These are phyloP conservation scores for Aquatica leii DNA, from an alignment of 2,888 invertebrate genomes.

Conservation along the genomic window DNA sequence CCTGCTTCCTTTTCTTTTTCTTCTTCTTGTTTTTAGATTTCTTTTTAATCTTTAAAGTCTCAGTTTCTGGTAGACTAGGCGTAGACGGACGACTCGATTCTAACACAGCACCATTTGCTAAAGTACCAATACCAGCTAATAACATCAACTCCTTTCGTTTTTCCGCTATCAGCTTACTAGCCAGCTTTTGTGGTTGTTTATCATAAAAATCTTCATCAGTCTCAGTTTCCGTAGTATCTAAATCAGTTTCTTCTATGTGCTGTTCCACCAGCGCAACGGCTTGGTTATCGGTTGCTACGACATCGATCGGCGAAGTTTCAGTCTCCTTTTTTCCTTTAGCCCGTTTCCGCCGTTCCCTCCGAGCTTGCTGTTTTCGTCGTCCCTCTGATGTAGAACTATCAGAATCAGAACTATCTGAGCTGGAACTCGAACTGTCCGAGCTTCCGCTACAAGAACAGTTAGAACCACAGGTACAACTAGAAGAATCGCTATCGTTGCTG, in stretches of 20 bases:
- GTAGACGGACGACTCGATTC: conserved; percentile 73
- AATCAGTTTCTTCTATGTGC: conserved; percentile 79
- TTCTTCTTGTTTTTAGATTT: conserved; percentile 64
- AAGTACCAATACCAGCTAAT: conserved; percentile 69
- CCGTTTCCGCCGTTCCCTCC: conserved; percentile 59
- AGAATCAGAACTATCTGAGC: conserved; percentile 64
- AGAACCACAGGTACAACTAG: conserved; percentile 82
- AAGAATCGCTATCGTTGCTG: conserved; percentile 78
- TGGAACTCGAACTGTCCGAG: conserved; percentile 65
- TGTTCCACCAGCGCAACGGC: conserved; percentile 62
- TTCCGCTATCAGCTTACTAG: conserved; percentile 76
- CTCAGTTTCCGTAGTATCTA: conserved; percentile 85
- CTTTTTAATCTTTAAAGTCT: conserved; percentile 70
- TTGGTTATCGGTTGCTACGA: conserved; percentile 64
- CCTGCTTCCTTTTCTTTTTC: conserved; percentile 60
- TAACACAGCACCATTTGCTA: conserved; percentile 67
- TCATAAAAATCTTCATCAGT: conserved; percentile 91
- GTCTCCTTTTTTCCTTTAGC: conserved; percentile 56
- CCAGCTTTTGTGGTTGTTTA: conserved; percentile 78
- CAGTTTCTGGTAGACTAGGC: conserved; percentile 64
- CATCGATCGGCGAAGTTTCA: conserved; percentile 62
- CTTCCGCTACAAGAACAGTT: conserved; percentile 84
- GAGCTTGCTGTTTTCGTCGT: conserved; percentile 57
- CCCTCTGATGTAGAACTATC: conserved; percentile 70
- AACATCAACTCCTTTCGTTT: conserved; percentile 75